These are phyloP conservation scores for Meloidogyne chitwoodi DNA, from an alignment of 1,140 invertebrate genomes.

Conservation along the genomic window DNA sequence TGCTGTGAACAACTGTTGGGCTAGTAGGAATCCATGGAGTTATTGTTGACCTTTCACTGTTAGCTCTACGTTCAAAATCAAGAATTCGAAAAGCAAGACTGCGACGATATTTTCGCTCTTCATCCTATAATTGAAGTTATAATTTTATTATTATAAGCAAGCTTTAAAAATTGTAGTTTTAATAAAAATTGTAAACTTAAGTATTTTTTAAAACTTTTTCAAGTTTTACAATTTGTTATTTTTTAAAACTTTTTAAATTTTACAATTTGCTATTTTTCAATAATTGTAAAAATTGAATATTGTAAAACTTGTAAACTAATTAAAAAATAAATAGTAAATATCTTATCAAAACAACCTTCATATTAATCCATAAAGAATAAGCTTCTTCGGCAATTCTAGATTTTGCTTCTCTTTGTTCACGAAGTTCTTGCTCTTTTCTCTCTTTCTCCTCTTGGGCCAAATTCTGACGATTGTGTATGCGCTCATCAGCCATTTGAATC, in stretches of 20 bases:
- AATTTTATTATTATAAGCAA: not conserved
- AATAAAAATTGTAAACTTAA: too few relatives aligned
- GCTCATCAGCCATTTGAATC: not conserved
- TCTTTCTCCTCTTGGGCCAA: slow-evolving; percentile 16
- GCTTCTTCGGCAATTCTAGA: slow-evolving; percentile 24
- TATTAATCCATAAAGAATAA: slow-evolving; percentile 35
- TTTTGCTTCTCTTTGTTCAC: not conserved
- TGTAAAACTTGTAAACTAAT: too few relatives aligned
- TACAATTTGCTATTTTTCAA: too few relatives aligned
- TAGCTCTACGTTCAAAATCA: slow-evolving; percentile 31
- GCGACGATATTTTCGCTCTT: slow-evolving; percentile 32
- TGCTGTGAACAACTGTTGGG: slow-evolving; percentile 10
- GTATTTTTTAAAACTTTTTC: too few relatives aligned
- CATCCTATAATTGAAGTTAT: slow-evolving; percentile 10
- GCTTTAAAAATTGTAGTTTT: too few relatives aligned
- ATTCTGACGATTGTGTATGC: not conserved
- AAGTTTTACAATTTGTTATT: too few relatives aligned
- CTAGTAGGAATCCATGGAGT: slow-evolving; percentile 35
- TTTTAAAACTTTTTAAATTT: too few relatives aligned
- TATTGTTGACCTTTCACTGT: slow-evolving; percentile 26
- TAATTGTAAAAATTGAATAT: not conserved
- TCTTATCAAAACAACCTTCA: too few relatives aligned
- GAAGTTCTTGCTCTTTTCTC: slow-evolving; percentile 1
- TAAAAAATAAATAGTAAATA: not conserved
- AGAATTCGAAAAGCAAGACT: slow-evolving; percentile 38